Evolutionary conservation across 2,113 vertebrate species (phyloP).

Genomic region (Athene cunicularia): DNA sequence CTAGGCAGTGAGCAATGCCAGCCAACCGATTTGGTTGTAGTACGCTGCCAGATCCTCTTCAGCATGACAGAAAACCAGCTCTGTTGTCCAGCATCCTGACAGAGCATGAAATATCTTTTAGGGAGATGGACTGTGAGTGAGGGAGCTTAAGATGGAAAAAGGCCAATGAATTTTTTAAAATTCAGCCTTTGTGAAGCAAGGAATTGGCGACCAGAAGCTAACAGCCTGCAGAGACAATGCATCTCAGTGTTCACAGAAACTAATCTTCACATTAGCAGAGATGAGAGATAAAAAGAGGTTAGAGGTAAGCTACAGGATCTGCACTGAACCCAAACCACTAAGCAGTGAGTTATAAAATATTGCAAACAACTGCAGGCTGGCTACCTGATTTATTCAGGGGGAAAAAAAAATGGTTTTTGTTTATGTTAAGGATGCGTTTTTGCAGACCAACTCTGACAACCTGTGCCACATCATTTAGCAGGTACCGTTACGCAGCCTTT

Average conservation of each 20-base stretch:
- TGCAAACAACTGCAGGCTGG: neutral
- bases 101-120: slow-evolving; percentile 13
- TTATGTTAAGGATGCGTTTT: neutral
- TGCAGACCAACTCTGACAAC: neutral
- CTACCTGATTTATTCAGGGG: neutral
- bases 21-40: neutral
- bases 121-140: neutral
- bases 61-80: neutral
- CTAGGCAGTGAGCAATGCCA: slow-evolving; percentile 6
- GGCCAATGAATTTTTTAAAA: neutral
- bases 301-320: neutral
- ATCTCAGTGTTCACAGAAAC: neutral
- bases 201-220: neutral
- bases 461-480: neutral
- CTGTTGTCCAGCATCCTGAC: slow-evolving; percentile 15
- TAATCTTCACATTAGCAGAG: neutral
- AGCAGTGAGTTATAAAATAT: neutral
- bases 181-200: neutral
- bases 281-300: neutral
- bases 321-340: neutral
- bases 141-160: neutral
- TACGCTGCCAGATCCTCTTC: neutral
- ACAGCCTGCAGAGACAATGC: neutral
- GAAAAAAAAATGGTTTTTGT: neutral
- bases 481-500: neutral